These are phyloP conservation scores for Napeogenes sylphis DNA, from an alignment of 2,888 invertebrate genomes.

Conservation along the genomic window DNA sequence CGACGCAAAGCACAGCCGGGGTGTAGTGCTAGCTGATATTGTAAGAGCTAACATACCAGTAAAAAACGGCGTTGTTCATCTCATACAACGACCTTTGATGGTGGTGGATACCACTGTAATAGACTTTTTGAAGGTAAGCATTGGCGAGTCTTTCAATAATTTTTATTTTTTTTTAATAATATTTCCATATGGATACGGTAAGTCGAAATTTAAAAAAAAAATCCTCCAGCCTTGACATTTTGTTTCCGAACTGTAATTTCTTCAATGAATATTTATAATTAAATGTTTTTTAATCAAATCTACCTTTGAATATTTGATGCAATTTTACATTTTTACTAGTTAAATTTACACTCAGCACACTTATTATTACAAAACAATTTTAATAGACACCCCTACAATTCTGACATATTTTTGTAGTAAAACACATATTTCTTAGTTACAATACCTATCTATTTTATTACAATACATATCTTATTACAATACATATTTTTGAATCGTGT, in stretches of 20 bases:
- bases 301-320: no score
- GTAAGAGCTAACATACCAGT: conserved; percentile 94
- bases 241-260: no score
- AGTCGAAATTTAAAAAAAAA: neutral
- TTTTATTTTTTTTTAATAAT: neutral
- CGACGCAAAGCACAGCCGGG: conserved; percentile 86
- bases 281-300: no score
- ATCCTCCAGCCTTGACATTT: no score
- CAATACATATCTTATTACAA: neutral
- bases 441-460: neutral
- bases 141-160: neutral
- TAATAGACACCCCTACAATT: no score
- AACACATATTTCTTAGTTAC: neutral
- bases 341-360: no score
- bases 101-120: conserved; percentile 92
- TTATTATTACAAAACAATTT: no score
- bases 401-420: conserved; percentile 5
- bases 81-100: conserved; percentile 94
- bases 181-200: neutral
- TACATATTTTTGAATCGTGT: conserved; percentile 19
- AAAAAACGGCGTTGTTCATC: conserved; percentile 93
- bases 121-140: conserved; percentile 87
- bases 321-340: no score
- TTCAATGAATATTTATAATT: no score
- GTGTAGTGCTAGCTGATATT: conserved; percentile 92